These are phyloP conservation scores for Gibbula magus DNA, from an alignment of 2,888 invertebrate species.

Conservation along the genomic window DNA sequence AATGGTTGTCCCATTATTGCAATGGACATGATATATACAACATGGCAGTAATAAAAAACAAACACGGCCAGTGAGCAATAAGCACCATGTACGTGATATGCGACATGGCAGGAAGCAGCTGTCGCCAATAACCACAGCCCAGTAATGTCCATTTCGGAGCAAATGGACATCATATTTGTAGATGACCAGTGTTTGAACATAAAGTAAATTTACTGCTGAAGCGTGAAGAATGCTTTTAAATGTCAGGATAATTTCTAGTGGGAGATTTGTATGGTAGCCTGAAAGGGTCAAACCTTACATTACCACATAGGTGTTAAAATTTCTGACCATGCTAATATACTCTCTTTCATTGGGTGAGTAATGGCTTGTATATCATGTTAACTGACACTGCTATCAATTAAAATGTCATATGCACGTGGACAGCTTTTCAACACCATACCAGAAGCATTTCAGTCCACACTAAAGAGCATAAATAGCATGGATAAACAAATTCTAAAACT, in stretches of 20 bases:
- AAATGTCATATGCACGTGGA: no score
- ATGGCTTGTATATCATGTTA: no score
- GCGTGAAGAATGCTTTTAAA: conserved; percentile 2
- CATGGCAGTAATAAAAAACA: background rate
- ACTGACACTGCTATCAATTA: no score
- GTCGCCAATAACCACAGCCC: background rate
- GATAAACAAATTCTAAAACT: no score
- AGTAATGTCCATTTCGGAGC: background rate
- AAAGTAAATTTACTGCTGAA: no score
- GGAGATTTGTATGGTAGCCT: background rate
- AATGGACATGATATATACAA: background rate
- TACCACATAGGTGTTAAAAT: background rate
- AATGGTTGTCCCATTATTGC: background rate
- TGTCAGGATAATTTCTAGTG: background rate
- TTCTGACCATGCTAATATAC: background rate
- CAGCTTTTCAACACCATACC: no score
- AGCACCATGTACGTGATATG: background rate
- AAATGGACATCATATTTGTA: background rate
- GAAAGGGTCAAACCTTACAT: background rate
- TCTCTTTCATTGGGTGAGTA: no score
- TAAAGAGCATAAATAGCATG: no score
- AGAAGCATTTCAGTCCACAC: no score
- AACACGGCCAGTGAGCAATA: background rate
- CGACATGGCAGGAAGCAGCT: background rate
- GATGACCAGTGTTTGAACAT: no score